A percentile compares a stretch with the other conserved stretches of the same genome.
Conservation (phyloP, 2,113 vertebrate species). For the Dicaeum eximium region DNA sequence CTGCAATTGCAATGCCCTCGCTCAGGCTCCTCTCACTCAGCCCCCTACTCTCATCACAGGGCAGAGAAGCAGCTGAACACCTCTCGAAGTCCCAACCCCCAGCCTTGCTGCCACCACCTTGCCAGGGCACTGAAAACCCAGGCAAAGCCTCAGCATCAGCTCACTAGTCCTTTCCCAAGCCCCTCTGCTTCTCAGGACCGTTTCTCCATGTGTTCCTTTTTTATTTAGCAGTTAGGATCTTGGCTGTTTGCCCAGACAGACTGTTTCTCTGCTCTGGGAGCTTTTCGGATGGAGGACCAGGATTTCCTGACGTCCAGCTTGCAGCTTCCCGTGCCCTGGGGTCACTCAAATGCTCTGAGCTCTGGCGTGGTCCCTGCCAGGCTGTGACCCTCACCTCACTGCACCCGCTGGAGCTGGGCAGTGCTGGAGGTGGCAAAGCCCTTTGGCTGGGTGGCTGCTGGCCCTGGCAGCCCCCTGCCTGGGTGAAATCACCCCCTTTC, state of each 20-base stretch:
- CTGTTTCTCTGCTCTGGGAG: neutral
- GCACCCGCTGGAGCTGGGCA: neutral
- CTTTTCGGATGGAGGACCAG: constrained; percentile 8
- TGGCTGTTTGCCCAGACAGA: neutral
- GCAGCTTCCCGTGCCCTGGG: neutral
- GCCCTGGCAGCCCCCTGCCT: neutral
- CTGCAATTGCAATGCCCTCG: accelerated
- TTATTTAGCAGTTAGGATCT: neutral
- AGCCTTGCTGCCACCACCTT: neutral
- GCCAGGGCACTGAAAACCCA: neutral
- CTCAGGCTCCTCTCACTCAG: neutral
- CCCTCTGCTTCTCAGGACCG: neutral
- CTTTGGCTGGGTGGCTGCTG: neutral
- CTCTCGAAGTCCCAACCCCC: neutral
- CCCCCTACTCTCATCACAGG: accelerated
- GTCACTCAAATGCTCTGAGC: neutral
- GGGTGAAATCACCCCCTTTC: neutral
- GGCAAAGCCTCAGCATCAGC: neutral
- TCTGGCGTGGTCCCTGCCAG: accelerated
- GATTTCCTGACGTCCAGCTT: constrained; percentile 27
- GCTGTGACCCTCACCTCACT: accelerated
- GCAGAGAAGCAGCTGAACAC: neutral
- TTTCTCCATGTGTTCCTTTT: neutral
- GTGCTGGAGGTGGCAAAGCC: neutral
- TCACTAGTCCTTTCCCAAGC: neutral